Conservation (phyloP, 2,888 invertebrate species). For the Myathropa florea region DNA sequence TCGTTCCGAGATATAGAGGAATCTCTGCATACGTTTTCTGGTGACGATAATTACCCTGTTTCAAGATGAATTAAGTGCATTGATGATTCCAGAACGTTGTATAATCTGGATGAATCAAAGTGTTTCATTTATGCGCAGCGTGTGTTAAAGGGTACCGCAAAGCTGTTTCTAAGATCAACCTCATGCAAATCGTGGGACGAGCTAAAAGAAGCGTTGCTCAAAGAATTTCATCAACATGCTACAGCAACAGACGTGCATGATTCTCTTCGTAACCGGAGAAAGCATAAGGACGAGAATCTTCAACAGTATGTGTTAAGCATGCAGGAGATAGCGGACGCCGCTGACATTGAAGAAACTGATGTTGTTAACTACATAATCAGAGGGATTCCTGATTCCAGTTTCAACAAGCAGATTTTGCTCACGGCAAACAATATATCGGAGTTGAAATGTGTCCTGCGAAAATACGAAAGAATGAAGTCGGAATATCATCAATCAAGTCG, state of each 20-base stretch:
- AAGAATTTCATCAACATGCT: constrained; percentile 8
- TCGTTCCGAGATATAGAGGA: too few species aligned
- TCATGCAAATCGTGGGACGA: constrained; percentile 17
- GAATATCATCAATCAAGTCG: background rate
- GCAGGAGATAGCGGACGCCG: too few species aligned
- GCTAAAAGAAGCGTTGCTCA: constrained; percentile 2
- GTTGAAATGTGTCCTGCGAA: background rate
- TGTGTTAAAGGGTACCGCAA: constrained; percentile 23
- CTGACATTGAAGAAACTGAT: too few species aligned
- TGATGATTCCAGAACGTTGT: background rate
- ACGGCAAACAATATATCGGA: background rate
- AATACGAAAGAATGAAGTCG: background rate
- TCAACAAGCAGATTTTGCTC: too few species aligned
- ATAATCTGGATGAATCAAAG: constrained; percentile 2
- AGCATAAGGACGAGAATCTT: constrained; percentile 12
- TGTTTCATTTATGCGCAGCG: constrained; percentile 6
- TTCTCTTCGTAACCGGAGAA: constrained; percentile 17
- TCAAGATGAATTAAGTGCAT: constrained; percentile 10
- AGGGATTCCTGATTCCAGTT: too few species aligned
- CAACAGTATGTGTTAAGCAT: constrained; percentile 26
- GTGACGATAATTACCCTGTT: constrained; percentile 5
- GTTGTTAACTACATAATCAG: too few species aligned
- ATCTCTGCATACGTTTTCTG: too few species aligned
- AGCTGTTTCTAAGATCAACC: constrained; percentile 7
- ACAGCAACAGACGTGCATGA: constrained; percentile 26